phyloP scores from a whole-genome alignment of 2,113 vertebrate genomes.

The Oncorhynchus keta region DNA sequence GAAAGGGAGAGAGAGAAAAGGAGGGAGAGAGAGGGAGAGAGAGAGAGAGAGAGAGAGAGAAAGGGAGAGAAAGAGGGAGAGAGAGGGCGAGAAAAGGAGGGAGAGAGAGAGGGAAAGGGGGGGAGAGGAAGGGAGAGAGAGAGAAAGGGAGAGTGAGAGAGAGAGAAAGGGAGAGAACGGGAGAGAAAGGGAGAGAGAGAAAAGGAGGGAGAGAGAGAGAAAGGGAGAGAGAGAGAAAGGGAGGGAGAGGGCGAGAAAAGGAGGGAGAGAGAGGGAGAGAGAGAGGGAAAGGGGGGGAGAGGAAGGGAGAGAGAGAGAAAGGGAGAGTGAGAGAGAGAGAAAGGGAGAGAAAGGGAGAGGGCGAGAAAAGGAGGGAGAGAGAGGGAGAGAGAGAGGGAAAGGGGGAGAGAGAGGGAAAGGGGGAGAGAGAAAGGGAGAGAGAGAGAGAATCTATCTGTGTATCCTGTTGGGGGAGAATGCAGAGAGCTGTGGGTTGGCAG shows the following conservation, averaged over 20 bases:
- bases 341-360: background rate
- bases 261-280: background rate
- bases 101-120: background rate
- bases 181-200: background rate
- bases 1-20: too few species aligned
- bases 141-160: background rate
- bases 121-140: background rate
- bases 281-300: too few species aligned
- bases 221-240: background rate
- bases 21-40: too few species aligned
- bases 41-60: too few species aligned
- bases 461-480: too few species aligned
- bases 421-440: too few species aligned
- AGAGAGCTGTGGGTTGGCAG: too few species aligned
- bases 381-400: fast-evolving
- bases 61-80: too few species aligned
- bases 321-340: too few species aligned
- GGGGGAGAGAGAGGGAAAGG: fast-evolving
- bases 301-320: too few species aligned
- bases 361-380: background rate
- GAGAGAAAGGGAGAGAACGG: background rate
- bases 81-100: background rate
- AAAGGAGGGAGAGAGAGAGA: background rate
- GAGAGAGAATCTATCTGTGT: too few species aligned
- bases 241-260: background rate